Conservation (phyloP, 2,113 vertebrate genomes). For the Eolophus roseicapilla region DNA sequence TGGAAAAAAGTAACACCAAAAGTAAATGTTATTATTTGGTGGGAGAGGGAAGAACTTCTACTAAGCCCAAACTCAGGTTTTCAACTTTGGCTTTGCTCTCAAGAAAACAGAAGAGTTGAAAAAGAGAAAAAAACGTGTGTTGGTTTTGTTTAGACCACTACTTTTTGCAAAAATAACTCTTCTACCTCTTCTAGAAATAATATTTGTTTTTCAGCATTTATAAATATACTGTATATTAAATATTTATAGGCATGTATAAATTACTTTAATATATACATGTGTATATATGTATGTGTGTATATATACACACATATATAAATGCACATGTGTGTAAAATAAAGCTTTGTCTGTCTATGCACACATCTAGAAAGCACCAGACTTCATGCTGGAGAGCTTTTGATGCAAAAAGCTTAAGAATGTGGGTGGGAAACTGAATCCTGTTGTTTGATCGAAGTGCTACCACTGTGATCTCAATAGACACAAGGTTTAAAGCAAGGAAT, state of each 20-base stretch:
- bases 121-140: neutral
- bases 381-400: neutral
- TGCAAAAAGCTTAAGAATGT: neutral
- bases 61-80: neutral
- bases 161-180: neutral
- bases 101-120: neutral
- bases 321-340: neutral
- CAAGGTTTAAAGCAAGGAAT: neutral
- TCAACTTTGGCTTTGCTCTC: neutral
- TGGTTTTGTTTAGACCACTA: neutral
- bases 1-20: neutral
- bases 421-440: neutral
- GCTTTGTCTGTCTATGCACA: neutral
- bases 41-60: neutral
- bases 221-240: neutral
- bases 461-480: neutral
- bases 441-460: neutral
- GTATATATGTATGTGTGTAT: accelerated
- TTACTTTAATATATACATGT: neutral
- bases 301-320: neutral
- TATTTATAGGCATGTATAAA: neutral
- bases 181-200: neutral
- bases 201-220: neutral
- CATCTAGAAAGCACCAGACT: neutral
- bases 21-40: neutral